Base-by-base conservation (phyloP, 2,888 invertebrate species). In the Hirtodrosophila confusa region DNA sequence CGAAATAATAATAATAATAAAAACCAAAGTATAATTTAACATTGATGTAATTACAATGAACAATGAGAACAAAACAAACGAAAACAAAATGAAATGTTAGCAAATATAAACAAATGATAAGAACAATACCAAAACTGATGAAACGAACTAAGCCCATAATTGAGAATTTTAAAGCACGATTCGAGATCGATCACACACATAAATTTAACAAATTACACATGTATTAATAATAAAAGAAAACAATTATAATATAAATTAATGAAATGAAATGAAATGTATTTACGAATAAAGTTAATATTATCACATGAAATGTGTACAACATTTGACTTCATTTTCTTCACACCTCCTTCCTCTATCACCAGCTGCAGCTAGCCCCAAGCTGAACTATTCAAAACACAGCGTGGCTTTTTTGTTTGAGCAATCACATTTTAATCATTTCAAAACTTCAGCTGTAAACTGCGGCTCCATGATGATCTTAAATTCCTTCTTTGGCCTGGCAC, bases 241-340 rank as follows among this genome's bases (percentile, higher is more conserved):
- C 51, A 69, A 69, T 56, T 74, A 77, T 65, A 76, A 80, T 65
- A 85, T 87, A 75, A 80, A 86, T 74, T 76, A 77, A 72, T 78
- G 75, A 80, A 80, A 80, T 31, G 31, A 31, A 31, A 27, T 80
- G 82, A 84, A 68, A 80, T 85, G 79, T 84, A 84, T 87, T 84
- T 84, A 88, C 87, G 79, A 82, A 78, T 83, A 80, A 78, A 74
- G 86, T 76, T 78, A 83, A 82, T 82, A 84, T 89, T 86, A 88
- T 80, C 87, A 84, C 88, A 86, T 80, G 80, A 77, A 76, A 78
- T 56, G 60, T 72, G 65, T 54, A 79, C 62, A 68, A 47, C 17
- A 44, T 41, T 68, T 55, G 36, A 66, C 35, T 50, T 48, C 3
- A 61, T 63, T 68, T 23, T 45, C 24, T 40, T 17, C 1, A 17